These are phyloP conservation scores for Podilymbus podiceps DNA, from an alignment of 2,113 vertebrate species.

Conservation along the genomic window DNA sequence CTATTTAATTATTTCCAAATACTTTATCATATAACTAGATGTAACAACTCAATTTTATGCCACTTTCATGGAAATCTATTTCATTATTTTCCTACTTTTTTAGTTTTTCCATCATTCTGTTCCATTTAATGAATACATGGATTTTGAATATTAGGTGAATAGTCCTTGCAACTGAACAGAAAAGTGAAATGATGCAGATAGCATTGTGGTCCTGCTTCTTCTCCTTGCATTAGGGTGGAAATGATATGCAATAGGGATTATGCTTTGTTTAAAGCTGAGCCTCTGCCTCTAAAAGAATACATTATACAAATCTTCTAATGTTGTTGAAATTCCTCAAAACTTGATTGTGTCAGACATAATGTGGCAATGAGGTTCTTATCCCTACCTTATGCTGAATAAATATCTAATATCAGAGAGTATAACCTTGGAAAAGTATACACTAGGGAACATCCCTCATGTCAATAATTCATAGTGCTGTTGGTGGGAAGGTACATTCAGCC, in stretches of 20 bases:
- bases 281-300: slow-evolving; percentile 73
- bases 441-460: slow-evolving; percentile 31
- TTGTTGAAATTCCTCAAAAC: slow-evolving; percentile 74
- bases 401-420: slow-evolving; percentile 56
- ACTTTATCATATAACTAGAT: slow-evolving; percentile 29
- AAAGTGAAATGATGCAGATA: slow-evolving; percentile 59
- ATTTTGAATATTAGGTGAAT: slow-evolving; percentile 27
- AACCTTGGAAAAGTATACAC: slow-evolving; percentile 61
- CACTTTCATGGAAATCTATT: slow-evolving; percentile 49
- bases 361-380: slow-evolving; percentile 73
- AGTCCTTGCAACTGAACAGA: slow-evolving; percentile 47
- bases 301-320: slow-evolving; percentile 74
- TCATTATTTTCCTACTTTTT: slow-evolving; percentile 40
- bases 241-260: slow-evolving; percentile 75
- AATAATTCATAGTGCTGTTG: slow-evolving; percentile 61
- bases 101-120: slow-evolving; percentile 19
- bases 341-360: slow-evolving; percentile 68
- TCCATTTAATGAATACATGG: slow-evolving; percentile 57
- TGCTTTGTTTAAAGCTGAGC: slow-evolving; percentile 75
- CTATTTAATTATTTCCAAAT: slow-evolving; percentile 64
- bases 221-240: slow-evolving; percentile 60
- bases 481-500: not conserved
- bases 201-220: slow-evolving; percentile 35
- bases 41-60: slow-evolving; percentile 44
- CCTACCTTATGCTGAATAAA: slow-evolving; percentile 63